phyloP scores from a whole-genome alignment of 1,140 invertebrate species.

The Heterodera carotae region DNA sequence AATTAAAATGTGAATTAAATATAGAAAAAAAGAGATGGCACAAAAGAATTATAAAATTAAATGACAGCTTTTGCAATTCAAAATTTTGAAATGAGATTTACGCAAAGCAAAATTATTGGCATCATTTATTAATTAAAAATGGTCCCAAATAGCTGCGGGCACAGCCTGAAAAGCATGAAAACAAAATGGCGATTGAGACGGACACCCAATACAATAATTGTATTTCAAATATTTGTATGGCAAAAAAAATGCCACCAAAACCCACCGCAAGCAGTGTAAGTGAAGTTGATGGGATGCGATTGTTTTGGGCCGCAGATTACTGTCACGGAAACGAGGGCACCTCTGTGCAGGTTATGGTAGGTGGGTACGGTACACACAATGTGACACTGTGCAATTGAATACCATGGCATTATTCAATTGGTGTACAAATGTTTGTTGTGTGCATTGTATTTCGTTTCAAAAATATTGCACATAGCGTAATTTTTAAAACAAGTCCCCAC shows the following conservation, averaged over 20 bases:
- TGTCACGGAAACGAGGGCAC: conserved; percentile 73
- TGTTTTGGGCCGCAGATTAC: conserved; percentile 83
- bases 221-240: background rate
- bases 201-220: conserved; percentile 20
- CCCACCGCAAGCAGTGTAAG: conserved; percentile 71
- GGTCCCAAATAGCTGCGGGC: conserved; percentile 23
- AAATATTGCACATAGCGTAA: no score
- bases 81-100: background rate
- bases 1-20: background rate
- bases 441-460: conserved; percentile 19
- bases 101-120: background rate
- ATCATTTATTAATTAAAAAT: conserved; percentile 27
- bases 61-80: no score
- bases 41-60: no score
- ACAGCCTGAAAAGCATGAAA: conserved; percentile 4
- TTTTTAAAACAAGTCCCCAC: no score
- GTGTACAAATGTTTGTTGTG: no score
- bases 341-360: conserved; percentile 73
- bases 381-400: conserved; percentile 75
- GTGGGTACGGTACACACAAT: conserved; percentile 85
- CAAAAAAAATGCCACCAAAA: conserved; percentile 5
- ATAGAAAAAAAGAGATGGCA: background rate
- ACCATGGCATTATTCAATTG: no score
- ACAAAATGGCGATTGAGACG: conserved; percentile 16
- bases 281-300: conserved; percentile 83